A percentile compares a stretch with the other conserved stretches of the same genome.
These are phyloP conservation scores for Acanthornis magna DNA, from an alignment of 2,797 vertebrate genomes.

Conservation along the genomic window DNA sequence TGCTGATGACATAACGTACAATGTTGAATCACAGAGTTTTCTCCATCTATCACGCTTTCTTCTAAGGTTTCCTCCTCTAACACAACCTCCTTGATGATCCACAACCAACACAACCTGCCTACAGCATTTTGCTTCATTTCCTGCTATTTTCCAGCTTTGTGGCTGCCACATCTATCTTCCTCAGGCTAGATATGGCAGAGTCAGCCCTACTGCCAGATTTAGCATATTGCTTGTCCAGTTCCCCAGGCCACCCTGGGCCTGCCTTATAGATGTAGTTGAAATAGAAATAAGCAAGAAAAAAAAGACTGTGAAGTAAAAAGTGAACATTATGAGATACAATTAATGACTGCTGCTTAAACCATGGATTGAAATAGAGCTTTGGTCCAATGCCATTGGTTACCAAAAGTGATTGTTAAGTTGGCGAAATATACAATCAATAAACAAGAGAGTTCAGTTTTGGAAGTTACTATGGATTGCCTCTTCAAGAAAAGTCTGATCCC, in stretches of 20 bases:
- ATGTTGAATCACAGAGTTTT: not conserved
- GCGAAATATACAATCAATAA: not conserved
- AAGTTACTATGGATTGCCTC: not conserved
- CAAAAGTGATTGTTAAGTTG: not conserved
- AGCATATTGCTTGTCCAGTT: not conserved
- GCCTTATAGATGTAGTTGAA: not conserved
- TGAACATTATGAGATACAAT: not conserved
- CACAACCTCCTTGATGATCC: not conserved
- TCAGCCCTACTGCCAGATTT: not conserved
- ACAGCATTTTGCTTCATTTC: not conserved
- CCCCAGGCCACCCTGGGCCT: not conserved
- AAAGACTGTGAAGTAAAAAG: not conserved
- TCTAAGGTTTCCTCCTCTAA: not conserved
- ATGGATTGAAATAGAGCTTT: not conserved
- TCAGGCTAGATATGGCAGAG: not conserved
- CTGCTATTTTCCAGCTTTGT: not conserved
- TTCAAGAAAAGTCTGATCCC: not conserved
- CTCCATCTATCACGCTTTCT: not conserved
- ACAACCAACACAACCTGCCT: not conserved
- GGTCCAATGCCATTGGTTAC: not conserved
- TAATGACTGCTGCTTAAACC: not conserved
- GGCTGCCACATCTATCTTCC: not conserved
- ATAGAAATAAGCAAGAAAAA: not conserved
- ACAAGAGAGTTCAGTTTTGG: not conserved
- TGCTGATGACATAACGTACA: not conserved